Evolutionary conservation across 2,797 vertebrate species (phyloP), one percentile per base, ranked within the genome.

Genomic region (Lacerta agilis): DNA sequence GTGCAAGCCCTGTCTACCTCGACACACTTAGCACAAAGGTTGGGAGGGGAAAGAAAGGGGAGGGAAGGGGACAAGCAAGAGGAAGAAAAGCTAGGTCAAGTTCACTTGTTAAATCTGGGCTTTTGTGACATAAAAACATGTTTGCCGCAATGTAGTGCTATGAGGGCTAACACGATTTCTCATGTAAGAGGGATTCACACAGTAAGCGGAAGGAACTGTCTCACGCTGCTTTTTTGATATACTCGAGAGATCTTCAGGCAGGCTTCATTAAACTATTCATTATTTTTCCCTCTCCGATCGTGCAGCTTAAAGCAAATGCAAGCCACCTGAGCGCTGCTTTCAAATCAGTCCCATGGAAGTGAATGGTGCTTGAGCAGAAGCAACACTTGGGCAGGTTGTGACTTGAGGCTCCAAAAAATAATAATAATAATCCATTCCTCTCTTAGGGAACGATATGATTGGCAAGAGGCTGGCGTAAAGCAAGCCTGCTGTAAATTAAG

Each of bases 1-100:
- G 77, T 93, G 95, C 78, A 93, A 93, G 89, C 92, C 83, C 91
- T 92, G 92, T 92, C 88, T 93, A 89, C 93, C 90, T 94, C 94
- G 92, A 94, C 72, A 83, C 83, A 93, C 92, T 94, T 91, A 91
- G 41, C 92, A 92, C 81, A 92, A 90, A 89, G 87, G 84, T 95
- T 93, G 91, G 83, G 61, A 85, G 75, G 76, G 87, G 82, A 55
- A 71, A 41, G 67, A 67, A 36, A 55, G 27, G 82, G 69, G 20
- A 43, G 76, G 83, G 41, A 81, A 73, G 25, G 29, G 64, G 87
- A 89, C 58, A 88, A 77, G 78, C 66, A 85, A 49, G 72, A 79
- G 49, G 23, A 1, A 86, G 58, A 91, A 93, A 94, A 93, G 88
- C 86, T 94, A 88, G 88, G 91, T 94, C 90, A 92, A 89, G 45